Evolutionary conservation across 2,113 vertebrate genomes (phyloP).

Genomic region (Anolis carolinensis): DNA sequence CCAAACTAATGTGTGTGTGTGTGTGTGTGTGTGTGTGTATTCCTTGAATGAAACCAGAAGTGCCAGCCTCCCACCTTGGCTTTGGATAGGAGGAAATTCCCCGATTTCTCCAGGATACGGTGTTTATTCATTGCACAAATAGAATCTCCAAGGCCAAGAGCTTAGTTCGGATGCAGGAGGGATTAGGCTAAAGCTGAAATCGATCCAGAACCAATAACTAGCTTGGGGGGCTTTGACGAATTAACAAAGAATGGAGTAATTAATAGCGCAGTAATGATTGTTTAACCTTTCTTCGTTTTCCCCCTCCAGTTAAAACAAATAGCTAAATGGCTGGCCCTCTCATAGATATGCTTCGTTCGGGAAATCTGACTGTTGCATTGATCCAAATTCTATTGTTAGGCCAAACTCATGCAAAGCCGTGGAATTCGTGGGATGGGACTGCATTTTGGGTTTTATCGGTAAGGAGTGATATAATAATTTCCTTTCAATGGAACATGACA

Average conservation of each 20-base stretch:
- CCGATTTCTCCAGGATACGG: neutral
- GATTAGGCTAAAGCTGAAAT: conserved; percentile 33
- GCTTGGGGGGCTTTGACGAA: neutral
- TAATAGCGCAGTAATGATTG: conserved; percentile 12
- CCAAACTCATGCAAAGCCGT: neutral
- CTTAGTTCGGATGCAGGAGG: conserved; percentile 3
- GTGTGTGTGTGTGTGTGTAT: too few relatives aligned
- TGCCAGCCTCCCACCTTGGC: too few relatives aligned
- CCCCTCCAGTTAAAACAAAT: neutral
- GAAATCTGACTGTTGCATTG: neutral
- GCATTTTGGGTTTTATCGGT: too few relatives aligned
- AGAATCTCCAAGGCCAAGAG: conserved; percentile 4
- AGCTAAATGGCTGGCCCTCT: neutral
- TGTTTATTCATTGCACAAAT: conserved; percentile 24
- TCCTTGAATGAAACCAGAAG: neutral
- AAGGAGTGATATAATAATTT: too few relatives aligned
- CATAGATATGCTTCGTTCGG: too few relatives aligned
- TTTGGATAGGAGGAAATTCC: neutral
- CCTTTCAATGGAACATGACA: neutral
- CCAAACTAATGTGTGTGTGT: too few relatives aligned
- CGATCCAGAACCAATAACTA: conserved; percentile 35
- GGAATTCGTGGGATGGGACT: too few relatives aligned
- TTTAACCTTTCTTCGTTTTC: neutral
- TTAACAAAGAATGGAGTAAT: conserved; percentile 9
- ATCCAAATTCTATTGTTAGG: neutral